Conservation (phyloP, 2,888 invertebrate species). For the Nebria brevicollis region DNA sequence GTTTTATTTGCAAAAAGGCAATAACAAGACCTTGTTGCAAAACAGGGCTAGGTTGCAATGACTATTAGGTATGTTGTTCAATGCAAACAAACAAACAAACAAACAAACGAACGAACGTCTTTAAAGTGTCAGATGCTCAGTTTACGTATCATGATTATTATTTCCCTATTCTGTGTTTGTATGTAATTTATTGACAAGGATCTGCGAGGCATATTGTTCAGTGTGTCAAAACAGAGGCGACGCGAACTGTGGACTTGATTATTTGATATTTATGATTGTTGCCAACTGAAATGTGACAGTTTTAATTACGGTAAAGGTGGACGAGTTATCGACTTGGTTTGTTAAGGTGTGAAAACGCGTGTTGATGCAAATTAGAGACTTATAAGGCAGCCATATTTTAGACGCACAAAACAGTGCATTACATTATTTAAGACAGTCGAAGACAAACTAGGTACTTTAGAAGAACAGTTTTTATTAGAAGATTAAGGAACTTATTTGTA, state of each 20-base stretch:
- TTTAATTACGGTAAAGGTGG: constrained; percentile 7
- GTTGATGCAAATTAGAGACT: background rate
- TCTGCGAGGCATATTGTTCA: background rate
- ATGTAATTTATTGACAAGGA: constrained; percentile 20
- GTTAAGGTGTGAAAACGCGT: background rate
- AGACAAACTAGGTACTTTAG: too few species aligned
- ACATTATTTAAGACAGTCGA: too few species aligned
- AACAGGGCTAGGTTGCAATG: background rate
- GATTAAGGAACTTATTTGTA: too few species aligned
- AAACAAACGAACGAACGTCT: background rate
- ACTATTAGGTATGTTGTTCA: background rate
- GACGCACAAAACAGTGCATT: background rate
- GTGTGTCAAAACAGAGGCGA: constrained; percentile 11
- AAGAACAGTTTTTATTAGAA: too few species aligned
- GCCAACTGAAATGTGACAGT: background rate
- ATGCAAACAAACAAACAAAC: background rate
- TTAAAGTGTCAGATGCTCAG: background rate
- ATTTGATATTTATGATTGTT: background rate
- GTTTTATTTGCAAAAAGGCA: background rate
- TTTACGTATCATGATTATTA: background rate
- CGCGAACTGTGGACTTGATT: background rate
- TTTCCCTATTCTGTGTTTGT: constrained; percentile 15
- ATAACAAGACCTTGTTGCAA: background rate
- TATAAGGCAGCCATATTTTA: background rate
- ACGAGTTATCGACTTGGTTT: background rate